phyloP scores from a whole-genome alignment of 1,140 invertebrate genomes.

The Sitobion miscanthi region DNA sequence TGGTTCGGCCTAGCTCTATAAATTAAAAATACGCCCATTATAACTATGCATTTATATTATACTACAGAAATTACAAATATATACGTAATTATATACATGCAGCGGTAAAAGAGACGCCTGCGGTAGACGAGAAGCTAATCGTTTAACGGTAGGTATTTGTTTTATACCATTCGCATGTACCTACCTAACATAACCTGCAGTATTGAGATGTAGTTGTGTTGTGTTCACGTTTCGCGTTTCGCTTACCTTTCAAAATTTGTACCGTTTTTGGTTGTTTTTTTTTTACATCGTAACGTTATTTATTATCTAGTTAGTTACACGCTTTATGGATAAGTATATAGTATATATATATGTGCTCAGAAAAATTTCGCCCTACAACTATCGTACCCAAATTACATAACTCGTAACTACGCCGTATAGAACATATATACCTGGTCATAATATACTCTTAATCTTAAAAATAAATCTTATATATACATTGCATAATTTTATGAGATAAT shows the following conservation, averaged over 20 bases:
- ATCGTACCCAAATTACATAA: neutral
- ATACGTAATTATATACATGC: neutral
- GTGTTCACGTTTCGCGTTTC: neutral
- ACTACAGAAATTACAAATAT: neutral
- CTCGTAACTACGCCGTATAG: neutral
- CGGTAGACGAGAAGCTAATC: neutral
- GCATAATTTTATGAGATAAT: neutral
- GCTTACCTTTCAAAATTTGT: neutral
- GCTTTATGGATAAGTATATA: neutral
- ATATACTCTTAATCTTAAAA: neutral
- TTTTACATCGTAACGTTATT: neutral
- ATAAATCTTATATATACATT: neutral
- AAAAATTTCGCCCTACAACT: neutral
- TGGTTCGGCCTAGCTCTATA: neutral
- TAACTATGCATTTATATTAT: neutral
- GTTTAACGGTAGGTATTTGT: neutral
- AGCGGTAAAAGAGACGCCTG: neutral
- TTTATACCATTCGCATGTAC: neutral
- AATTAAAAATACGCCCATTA: slow-evolving; percentile 17
- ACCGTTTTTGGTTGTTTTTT: neutral
- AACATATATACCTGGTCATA: neutral
- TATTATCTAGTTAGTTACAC: slow-evolving; percentile 7
- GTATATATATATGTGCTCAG: neutral
- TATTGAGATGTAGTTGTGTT: neutral
- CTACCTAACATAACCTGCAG: neutral